Percentiles rank a stretch among this genome's conserved stretches.
Conservation (phyloP, 2,113 vertebrate species). For the Cavia aperea region DNA sequence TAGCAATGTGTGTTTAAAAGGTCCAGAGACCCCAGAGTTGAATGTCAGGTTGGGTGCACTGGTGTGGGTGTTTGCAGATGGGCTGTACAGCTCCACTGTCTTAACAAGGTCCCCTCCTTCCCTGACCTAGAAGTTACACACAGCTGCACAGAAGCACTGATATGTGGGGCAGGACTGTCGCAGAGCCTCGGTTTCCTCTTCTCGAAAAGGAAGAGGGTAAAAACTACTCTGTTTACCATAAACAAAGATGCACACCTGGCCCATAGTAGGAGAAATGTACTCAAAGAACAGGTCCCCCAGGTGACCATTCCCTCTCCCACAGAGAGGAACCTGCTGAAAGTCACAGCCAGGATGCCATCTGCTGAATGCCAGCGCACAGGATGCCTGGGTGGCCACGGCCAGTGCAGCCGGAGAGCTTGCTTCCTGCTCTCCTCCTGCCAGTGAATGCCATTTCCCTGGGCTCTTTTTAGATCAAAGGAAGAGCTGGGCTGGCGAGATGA, state of each 20-base stretch:
- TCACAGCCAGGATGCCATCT: constrained; percentile 10
- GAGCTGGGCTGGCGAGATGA: neutral
- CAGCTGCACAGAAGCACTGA: neutral
- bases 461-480: constrained; percentile 42
- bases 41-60: neutral
- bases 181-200: neutral
- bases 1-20: neutral
- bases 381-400: neutral
- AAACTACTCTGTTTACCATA: too few relatives aligned
- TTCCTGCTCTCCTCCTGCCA: neutral
- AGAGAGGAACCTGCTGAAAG: neutral
- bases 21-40: neutral
- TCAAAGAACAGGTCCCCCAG: neutral
- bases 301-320: neutral
- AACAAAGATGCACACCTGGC: fast-evolving
- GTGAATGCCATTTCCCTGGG: neutral
- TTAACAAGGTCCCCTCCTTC: neutral
- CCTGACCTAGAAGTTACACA: neutral
- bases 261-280: neutral
- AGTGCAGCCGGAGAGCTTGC: neutral
- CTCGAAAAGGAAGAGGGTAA: neutral
- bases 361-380: neutral
- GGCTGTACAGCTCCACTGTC: neutral
- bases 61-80: neutral
- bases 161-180: too few relatives aligned